A percentile compares a stretch with the other conserved stretches of the same genome.
phyloP scores from a whole-genome alignment of 2,113 vertebrate species.

The Eudyptes chrysolophus region DNA sequence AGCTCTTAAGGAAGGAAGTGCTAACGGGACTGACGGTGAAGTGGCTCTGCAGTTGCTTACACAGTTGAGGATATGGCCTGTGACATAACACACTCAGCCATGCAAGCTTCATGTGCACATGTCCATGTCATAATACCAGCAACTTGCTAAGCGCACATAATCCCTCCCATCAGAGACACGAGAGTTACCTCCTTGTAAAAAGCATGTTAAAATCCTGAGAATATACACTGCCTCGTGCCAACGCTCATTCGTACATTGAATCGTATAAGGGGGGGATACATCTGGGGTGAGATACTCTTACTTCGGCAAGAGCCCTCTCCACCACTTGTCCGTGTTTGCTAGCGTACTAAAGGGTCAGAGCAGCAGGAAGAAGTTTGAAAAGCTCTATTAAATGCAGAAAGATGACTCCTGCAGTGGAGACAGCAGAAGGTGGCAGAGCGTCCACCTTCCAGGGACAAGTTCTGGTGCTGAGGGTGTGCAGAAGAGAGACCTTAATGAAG shows the following conservation, averaged over 20 bases:
- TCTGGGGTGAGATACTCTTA: background rate
- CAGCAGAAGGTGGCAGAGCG: background rate
- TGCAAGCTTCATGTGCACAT: background rate
- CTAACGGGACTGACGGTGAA: background rate
- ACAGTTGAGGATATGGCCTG: background rate
- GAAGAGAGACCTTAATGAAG: background rate
- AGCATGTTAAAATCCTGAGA: background rate
- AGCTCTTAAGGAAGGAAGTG: background rate
- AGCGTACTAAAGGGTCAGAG: background rate
- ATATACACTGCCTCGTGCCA: background rate
- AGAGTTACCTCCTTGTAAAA: background rate
- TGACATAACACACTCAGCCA: slow-evolving; percentile 10
- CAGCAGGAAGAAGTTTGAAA: background rate
- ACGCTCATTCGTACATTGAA: background rate
- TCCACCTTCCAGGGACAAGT: background rate
- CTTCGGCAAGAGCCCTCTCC: background rate
- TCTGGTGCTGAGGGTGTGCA: background rate
- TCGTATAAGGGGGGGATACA: background rate
- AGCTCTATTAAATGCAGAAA: background rate
- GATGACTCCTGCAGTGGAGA: background rate
- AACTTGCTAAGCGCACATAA: background rate
- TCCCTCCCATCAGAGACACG: background rate
- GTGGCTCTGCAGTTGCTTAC: background rate
- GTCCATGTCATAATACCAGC: background rate
- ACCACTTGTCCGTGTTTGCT: fast-evolving